Percentiles rank a stretch among this genome's conserved stretches.
phyloP scores from a whole-genome alignment of 2,797 vertebrate species.

The Euthynnus affinis region DNA sequence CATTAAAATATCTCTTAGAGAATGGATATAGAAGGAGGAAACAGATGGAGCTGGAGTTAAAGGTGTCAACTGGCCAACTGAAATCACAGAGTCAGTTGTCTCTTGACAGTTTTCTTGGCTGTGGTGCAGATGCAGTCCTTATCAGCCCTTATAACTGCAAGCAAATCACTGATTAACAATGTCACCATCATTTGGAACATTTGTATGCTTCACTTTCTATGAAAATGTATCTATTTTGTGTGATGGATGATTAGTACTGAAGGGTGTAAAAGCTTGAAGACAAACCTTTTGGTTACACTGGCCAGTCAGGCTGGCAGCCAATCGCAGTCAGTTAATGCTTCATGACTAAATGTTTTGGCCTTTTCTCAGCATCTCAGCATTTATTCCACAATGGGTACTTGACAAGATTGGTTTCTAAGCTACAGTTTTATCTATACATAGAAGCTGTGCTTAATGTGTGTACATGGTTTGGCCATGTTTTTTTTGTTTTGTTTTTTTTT shows the following conservation, averaged over 20 bases:
- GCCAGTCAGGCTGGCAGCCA: constrained; percentile 13
- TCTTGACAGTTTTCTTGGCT: constrained; percentile 27
- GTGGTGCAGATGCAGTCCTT: constrained; percentile 15
- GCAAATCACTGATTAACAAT: constrained; percentile 31
- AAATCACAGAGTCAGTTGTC: constrained; percentile 26
- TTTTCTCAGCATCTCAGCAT: constrained; percentile 50
- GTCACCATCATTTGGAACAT: constrained; percentile 20
- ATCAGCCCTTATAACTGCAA: constrained; percentile 24
- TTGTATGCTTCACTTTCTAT: not conserved
- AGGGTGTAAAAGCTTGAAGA: constrained; percentile 31
- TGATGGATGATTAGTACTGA: constrained; percentile 19
- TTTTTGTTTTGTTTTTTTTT: too few species aligned
- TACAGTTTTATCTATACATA: constrained; percentile 11
- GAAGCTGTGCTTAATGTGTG: constrained; percentile 17
- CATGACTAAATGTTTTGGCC: constrained; percentile 50
- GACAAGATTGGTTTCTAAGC: constrained; percentile 11
- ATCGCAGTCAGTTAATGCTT: constrained; percentile 39
- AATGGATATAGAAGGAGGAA: constrained; percentile 10
- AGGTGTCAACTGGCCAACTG: constrained; percentile 24
- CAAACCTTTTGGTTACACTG: constrained; percentile 20
- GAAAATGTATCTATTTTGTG: constrained; percentile 9
- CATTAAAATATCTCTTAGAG: constrained; percentile 11
- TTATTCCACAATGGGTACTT: constrained; percentile 28
- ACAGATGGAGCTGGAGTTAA: constrained; percentile 12
- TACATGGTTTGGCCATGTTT: constrained; percentile 37